Base-by-base conservation (phyloP, 2,888 invertebrate genomes). In the Xestia xanthographa region DNA sequence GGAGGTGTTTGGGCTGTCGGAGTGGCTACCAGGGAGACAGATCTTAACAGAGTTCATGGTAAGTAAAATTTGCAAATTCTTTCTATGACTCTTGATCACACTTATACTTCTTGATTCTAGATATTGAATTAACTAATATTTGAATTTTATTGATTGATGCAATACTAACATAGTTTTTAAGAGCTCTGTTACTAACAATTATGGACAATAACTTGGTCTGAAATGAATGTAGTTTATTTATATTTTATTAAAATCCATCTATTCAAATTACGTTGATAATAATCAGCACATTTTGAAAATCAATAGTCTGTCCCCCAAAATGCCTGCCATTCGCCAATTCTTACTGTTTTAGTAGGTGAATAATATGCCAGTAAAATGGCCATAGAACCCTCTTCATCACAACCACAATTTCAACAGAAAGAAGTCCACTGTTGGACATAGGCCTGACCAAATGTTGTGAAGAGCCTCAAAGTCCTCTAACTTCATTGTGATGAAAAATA, bases 1-100 rank as follows among this genome's bases (percentile, higher is more conserved):
- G 98, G 98, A 82, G 99, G 99, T 90, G 97, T 98, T 53, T 99
- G 99, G 99, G 99, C 99, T 3, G 97, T 99, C 22, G 99, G 99
- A 4, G 95, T 99, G 78, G 99, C 99, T 17, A 98, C 99, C 0
- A 97, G 98, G 88, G 98, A 98, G 80, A 98, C 98, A 65, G 98
- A 99, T 94, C 96, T 99, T 65, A 98, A 99, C 92, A 97, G 97
- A 92, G 98, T 98, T 43, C 98, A 98, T 94, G 97, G 97, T 97
- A 94, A 41, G 63, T 26, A 63, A 20, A 9, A 60, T 20, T 29
- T 29, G 29, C 29, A 20, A 56, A 26, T 56, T 11, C 4, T n/a
- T 14, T 14, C 0, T 5, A 26, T 26, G 2, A 26, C 0, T 56
- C 1, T 29, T 58, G 9, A 58, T 20, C 9, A 41, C 41, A 41